Conservation (phyloP, 2,113 vertebrate genomes). For the Ranitomeya variabilis region DNA sequence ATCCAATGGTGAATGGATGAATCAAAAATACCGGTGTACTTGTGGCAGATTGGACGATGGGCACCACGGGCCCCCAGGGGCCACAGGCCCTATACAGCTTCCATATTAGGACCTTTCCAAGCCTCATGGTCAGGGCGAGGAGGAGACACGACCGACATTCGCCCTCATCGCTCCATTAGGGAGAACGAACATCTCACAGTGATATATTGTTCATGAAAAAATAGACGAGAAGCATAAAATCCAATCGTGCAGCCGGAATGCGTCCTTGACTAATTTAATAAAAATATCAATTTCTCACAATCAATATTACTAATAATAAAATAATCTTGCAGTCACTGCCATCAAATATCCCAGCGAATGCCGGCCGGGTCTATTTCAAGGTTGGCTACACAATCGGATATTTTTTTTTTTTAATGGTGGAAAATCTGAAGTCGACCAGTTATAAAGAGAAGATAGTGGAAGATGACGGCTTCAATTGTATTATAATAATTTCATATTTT, state of each 20-base stretch:
- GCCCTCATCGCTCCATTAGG: no score
- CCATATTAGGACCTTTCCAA: no score
- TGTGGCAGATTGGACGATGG: no score
- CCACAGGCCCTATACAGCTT: no score
- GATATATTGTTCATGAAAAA: not conserved
- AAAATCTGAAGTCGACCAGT: not conserved
- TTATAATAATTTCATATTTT: not conserved
- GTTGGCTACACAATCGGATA: not conserved
- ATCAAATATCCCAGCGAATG: no score
- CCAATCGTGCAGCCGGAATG: slow-evolving; percentile 6
- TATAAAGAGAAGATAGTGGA: not conserved
- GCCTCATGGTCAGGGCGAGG: no score
- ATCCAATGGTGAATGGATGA: no score
- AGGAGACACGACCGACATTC: no score
- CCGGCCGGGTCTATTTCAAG: not conserved
- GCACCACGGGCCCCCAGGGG: no score
- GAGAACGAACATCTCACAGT: not conserved
- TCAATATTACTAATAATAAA: slow-evolving; percentile 39
- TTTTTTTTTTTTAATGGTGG: not conserved
- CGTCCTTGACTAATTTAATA: slow-evolving; percentile 27
- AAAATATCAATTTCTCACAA: slow-evolving; percentile 31
- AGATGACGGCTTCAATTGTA: not conserved
- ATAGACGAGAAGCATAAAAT: not conserved
- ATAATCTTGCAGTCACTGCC: not conserved
- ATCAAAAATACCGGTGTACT: no score